Evolutionary conservation across 2,888 invertebrate genomes (phyloP).

Genomic region (Brenthis ino): DNA sequence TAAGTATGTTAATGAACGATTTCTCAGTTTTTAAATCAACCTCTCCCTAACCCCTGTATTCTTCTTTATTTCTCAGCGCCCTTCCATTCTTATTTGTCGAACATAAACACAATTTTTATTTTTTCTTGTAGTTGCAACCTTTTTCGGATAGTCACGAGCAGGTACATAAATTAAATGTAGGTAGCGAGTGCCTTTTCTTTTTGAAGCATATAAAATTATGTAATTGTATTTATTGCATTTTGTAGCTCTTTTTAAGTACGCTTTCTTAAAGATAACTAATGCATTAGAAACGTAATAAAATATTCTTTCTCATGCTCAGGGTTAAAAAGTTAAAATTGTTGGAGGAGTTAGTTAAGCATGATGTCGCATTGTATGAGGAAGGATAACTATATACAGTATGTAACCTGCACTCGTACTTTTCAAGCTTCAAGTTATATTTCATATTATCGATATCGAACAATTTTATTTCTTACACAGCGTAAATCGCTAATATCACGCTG

Average conservation of each 20-base stretch:
- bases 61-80: constrained; percentile 31
- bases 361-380: constrained; percentile 26
- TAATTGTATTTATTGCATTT: constrained; percentile 46
- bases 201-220: constrained; percentile 47
- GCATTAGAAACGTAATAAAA: constrained; percentile 30
- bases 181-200: constrained; percentile 60
- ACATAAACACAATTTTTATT: constrained; percentile 62
- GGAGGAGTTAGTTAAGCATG: neutral
- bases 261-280: constrained; percentile 35
- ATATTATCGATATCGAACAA: constrained; percentile 17
- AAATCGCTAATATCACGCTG: constrained; percentile 35
- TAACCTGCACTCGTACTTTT: constrained; percentile 23
- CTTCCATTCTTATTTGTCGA: constrained; percentile 44
- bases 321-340: neutral
- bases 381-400: constrained; percentile 25
- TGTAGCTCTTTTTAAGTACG: constrained; percentile 37
- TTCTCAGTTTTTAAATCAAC: constrained; percentile 18
- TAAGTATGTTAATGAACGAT: constrained; percentile 29
- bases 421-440: constrained; percentile 28
- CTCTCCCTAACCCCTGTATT: constrained; percentile 27
- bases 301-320: constrained; percentile 39
- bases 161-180: constrained; percentile 70
- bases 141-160: constrained; percentile 82
- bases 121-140: constrained; percentile 80
- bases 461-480: constrained; percentile 20